phyloP scores from a whole-genome alignment of 2,113 vertebrate species.

The Gobius niger region DNA sequence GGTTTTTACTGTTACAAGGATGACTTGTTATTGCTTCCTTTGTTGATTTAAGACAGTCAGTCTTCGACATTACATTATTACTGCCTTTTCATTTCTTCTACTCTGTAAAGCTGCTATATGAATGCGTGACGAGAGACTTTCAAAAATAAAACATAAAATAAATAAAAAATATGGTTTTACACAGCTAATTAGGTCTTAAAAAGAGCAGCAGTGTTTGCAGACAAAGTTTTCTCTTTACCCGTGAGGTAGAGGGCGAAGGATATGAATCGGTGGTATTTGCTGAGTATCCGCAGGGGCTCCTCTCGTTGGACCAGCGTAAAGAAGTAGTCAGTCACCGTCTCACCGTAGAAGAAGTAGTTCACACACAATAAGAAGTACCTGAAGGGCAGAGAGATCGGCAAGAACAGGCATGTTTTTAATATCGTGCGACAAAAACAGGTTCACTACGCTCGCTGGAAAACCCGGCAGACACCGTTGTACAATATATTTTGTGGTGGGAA shows the following conservation, averaged over 20 bases:
- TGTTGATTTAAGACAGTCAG: too few relatives aligned
- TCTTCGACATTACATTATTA: too few relatives aligned
- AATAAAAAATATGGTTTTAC: too few relatives aligned
- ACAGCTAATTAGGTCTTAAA: too few relatives aligned
- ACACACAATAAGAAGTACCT: conserved; percentile 99
- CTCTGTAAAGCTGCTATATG: too few relatives aligned
- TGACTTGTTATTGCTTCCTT: too few relatives aligned
- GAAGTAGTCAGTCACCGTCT: conserved; percentile 97
- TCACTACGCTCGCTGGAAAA: conserved; percentile 37
- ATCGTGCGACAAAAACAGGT: background rate
- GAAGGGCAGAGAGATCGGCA: background rate
- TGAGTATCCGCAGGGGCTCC: conserved; percentile 94
- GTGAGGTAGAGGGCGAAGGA: conserved; percentile 96
- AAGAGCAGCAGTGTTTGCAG: too few relatives aligned
- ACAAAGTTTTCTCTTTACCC: conserved; percentile 69
- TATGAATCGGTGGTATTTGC: conserved; percentile 98
- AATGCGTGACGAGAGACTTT: too few relatives aligned
- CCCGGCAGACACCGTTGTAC: background rate
- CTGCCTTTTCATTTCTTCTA: too few relatives aligned
- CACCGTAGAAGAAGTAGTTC: conserved; percentile 98
- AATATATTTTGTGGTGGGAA: background rate
- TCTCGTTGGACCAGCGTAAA: conserved; percentile 96
- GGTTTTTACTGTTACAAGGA: too few relatives aligned
- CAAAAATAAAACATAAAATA: too few relatives aligned
- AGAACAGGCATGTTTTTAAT: background rate